Base-by-base conservation (phyloP, 2,797 vertebrate species). In the Urosaurus nigricauda region DNA sequence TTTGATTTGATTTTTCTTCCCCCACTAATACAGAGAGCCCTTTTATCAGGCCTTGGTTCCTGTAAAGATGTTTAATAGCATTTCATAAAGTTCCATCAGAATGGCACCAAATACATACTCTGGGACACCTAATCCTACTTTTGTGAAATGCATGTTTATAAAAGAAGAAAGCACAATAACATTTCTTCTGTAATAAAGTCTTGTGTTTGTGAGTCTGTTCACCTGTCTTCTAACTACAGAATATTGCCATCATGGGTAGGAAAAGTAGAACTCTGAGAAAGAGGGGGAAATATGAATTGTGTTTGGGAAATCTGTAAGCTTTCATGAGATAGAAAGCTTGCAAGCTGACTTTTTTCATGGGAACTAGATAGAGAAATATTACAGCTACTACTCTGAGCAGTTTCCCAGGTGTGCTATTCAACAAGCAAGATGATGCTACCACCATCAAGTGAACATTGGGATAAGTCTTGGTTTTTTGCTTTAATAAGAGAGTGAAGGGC, bases 1-100 rank as follows among this genome's bases (percentile, higher is more conserved):
- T 68, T 92, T 92, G 89, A 47, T 89, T 91, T 86, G 40, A 92
- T 86, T 90, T 1, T 32, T 92, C 4, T 92, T 82, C 32, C 40
- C 56, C 68, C 40, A 58, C 70, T 89, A 91, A 88, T 75, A 56
- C 0, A 88, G 89, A 71, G 24, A 26, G 4, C 73, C 47, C 24
- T 87, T 90, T 90, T 90, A 78, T 91, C 92, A 71, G 9, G 32
- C 43, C 88, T 60, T 71, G 0, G 19, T 32, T 91, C 86, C 40
- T 4, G 40, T 88, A 90, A 93, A 90, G 65, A 87, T 47, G 2
- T 19, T 81, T 91, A 90, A 73, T 43, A 79, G 26, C 80, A 11
- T 83, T 0, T 85, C 65, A 86, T 79, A 71, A 90, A 93, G 37
- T 83, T 29, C 92, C 80, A n/a, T 0, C 85, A 68, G 32, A 87